phyloP scores from a whole-genome alignment of 1,140 invertebrate species.

The Akabosia matsudoensis region DNA sequence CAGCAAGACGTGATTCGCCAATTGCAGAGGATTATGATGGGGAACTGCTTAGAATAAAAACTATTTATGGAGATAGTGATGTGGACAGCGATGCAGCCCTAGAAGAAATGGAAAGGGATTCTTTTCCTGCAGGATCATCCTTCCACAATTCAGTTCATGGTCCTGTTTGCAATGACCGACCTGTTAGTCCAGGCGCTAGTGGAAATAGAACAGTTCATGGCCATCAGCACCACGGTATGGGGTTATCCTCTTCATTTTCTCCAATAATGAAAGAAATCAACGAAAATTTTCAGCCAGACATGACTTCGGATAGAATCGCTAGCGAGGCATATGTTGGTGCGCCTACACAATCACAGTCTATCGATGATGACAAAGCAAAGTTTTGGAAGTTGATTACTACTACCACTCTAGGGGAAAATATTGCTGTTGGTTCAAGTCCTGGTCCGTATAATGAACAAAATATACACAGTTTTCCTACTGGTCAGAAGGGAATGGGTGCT shows the following conservation, averaged over 20 bases:
- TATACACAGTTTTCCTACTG: neutral
- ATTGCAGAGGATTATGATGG: neutral
- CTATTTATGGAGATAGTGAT: constrained; percentile 5
- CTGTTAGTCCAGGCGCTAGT: neutral
- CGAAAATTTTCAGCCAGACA: too few species aligned
- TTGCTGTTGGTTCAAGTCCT: neutral
- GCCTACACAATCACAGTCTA: too few species aligned
- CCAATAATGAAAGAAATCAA: too few species aligned
- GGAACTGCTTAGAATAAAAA: neutral
- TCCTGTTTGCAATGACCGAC: neutral
- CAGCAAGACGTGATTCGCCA: neutral
- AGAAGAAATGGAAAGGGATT: neutral
- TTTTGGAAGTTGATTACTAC: too few species aligned
- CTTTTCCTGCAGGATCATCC: neutral
- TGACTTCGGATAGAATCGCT: too few species aligned
- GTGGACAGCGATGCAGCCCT: neutral
- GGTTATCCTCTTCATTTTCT: too few species aligned
- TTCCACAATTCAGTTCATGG: neutral
- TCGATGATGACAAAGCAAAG: too few species aligned
- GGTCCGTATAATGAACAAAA: too few species aligned
- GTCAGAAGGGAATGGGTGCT: neutral
- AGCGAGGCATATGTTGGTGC: too few species aligned
- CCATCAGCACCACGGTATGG: too few species aligned
- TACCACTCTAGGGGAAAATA: too few species aligned
- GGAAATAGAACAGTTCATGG: neutral